These are phyloP conservation scores for Lathamus discolor DNA, from an alignment of 2,113 vertebrate genomes.

Conservation along the genomic window DNA sequence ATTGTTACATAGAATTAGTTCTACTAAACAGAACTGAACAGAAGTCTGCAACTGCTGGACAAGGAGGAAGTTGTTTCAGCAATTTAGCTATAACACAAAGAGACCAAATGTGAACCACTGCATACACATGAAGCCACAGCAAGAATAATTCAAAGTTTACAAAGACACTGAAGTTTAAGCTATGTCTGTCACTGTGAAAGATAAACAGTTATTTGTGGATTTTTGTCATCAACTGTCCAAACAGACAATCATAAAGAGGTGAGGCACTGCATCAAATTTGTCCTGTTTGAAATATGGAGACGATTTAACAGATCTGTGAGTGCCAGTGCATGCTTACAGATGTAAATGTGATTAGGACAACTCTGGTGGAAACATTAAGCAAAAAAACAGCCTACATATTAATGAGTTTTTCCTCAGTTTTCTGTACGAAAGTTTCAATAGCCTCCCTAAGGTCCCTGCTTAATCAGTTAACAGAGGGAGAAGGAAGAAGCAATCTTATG, in stretches of 20 bases:
- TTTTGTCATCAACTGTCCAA: not conserved
- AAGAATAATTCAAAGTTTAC: not conserved
- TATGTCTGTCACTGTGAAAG: not conserved
- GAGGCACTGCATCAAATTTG: not conserved
- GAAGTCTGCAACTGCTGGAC: not conserved
- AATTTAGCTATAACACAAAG: not conserved
- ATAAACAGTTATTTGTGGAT: not conserved
- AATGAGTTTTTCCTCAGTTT: not conserved
- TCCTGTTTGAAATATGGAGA: not conserved
- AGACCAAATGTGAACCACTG: not conserved
- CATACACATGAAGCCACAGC: not conserved
- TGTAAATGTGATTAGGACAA: not conserved
- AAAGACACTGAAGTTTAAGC: not conserved
- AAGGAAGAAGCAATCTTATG: not conserved
- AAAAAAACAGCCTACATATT: not conserved
- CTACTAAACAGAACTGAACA: not conserved
- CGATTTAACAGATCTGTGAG: not conserved
- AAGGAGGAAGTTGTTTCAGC: not conserved
- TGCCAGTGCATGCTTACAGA: not conserved
- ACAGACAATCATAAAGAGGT: not conserved
- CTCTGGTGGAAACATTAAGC: not conserved
- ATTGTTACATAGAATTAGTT: not conserved
- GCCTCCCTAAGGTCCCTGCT: not conserved
- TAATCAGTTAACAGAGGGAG: not conserved
- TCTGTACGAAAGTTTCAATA: not conserved